Conservation (phyloP, 2,888 invertebrate genomes). For the Pharmacophagus antenor region DNA sequence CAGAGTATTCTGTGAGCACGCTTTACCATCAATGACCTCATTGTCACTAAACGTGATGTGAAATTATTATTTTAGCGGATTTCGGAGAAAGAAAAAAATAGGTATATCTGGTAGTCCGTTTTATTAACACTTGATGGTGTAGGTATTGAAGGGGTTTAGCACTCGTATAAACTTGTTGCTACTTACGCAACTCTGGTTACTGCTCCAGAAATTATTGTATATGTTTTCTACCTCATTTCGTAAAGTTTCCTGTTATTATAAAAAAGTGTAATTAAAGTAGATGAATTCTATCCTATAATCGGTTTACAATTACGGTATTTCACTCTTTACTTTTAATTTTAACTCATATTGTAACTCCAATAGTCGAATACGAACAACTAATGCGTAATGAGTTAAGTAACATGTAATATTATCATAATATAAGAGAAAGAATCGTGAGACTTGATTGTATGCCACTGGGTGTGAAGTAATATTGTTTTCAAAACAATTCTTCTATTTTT, state of each 20-base stretch:
- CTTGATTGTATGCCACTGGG: not conserved
- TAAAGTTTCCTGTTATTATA: not conserved
- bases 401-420: conserved; percentile 14
- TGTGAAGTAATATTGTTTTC: conserved; percentile 2
- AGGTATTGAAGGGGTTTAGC: not conserved
- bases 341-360: not conserved
- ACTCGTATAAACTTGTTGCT: conserved; percentile 23
- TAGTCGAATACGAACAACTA: conserved; percentile 2
- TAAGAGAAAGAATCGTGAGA: conserved; percentile 8
- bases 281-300: not conserved
- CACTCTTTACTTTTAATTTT: not conserved
- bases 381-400: conserved; percentile 9
- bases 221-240: not conserved
- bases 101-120: no score
- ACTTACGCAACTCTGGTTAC: conserved; percentile 17
- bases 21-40: no score
- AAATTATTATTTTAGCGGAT: no score
- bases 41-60: no score
- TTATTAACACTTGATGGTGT: not conserved
- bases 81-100: no score
- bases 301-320: not conserved
- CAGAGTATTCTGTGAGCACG: no score
- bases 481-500: conserved; percentile 13
- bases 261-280: not conserved
- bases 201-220: not conserved